A percentile compares a stretch with the other conserved stretches of the same genome.
phyloP scores from a whole-genome alignment of 2,113 vertebrate species.

The Platysteira castanea region DNA sequence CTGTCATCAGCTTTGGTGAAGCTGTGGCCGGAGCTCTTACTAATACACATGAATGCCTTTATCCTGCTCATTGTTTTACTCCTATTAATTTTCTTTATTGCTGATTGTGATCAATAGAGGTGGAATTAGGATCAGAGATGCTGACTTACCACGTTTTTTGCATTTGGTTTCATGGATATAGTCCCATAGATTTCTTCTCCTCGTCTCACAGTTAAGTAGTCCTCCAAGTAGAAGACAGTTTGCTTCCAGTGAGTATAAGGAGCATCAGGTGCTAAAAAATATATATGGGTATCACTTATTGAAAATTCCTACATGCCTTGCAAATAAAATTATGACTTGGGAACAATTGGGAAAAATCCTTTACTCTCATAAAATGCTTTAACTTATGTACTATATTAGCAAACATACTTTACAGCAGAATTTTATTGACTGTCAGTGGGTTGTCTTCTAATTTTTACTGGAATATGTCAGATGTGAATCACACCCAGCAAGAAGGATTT shows the following conservation, averaged over 20 bases:
- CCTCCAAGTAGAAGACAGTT: slow-evolving; percentile 96
- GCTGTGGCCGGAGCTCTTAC: neutral
- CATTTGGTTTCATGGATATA: slow-evolving; percentile 94
- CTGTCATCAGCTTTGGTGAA: neutral
- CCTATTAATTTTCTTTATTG: neutral
- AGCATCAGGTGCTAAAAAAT: slow-evolving; percentile 84
- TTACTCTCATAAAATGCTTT: neutral
- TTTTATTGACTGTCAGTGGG: neutral
- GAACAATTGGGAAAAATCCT: neutral
- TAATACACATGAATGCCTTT: neutral
- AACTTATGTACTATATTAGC: neutral
- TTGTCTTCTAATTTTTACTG: neutral
- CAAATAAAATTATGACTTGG: neutral
- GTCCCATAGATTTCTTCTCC: slow-evolving; percentile 93
- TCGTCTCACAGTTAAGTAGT: slow-evolving; percentile 91
- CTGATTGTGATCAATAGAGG: neutral
- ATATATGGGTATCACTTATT: neutral
- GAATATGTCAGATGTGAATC: neutral
- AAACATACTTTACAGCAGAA: neutral
- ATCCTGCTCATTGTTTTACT: neutral
- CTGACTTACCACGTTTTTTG: slow-evolving; percentile 90
- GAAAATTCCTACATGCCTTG: neutral
- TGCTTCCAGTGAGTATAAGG: slow-evolving; percentile 98
- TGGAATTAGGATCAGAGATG: neutral
- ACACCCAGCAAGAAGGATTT: neutral